Evolutionary conservation across 2,113 vertebrate species (phyloP).

Genomic region (Toxostoma redivivum): DNA sequence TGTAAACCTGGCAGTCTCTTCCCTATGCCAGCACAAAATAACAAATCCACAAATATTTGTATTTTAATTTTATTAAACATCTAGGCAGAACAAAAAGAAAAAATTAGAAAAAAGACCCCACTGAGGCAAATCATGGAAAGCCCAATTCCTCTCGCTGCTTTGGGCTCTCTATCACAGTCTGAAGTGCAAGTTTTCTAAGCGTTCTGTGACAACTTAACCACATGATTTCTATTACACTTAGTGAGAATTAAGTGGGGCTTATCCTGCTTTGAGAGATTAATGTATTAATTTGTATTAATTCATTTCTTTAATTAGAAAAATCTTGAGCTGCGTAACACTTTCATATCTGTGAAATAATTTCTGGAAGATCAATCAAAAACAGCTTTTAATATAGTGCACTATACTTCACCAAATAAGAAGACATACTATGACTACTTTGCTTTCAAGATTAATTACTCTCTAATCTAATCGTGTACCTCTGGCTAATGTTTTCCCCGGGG

Average conservation of each 20-base stretch:
- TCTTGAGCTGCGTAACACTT: background rate
- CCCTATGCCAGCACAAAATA: background rate
- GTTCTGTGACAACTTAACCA: background rate
- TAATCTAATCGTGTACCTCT: background rate
- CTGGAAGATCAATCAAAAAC: slow-evolving; percentile 1
- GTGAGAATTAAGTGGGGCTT: background rate
- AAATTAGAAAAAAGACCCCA: background rate
- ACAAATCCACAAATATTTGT: background rate
- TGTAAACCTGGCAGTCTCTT: background rate
- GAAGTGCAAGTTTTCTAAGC: background rate
- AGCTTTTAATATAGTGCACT: background rate
- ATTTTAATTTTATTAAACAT: background rate
- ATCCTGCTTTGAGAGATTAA: slow-evolving; percentile 25
- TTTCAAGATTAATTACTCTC: background rate
- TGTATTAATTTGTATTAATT: background rate
- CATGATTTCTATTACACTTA: background rate
- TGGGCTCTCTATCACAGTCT: background rate
- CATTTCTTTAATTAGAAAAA: slow-evolving; percentile 27
- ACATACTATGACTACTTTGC: background rate
- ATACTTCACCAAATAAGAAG: background rate
- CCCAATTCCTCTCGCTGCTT: background rate
- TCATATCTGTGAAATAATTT: background rate
- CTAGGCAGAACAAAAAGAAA: background rate
- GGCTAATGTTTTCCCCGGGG: background rate
- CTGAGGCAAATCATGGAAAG: background rate